Conservation (phyloP, 37 sponge, comb jelly and placozoan species). For the Cliona cf. orientalis region DNA sequence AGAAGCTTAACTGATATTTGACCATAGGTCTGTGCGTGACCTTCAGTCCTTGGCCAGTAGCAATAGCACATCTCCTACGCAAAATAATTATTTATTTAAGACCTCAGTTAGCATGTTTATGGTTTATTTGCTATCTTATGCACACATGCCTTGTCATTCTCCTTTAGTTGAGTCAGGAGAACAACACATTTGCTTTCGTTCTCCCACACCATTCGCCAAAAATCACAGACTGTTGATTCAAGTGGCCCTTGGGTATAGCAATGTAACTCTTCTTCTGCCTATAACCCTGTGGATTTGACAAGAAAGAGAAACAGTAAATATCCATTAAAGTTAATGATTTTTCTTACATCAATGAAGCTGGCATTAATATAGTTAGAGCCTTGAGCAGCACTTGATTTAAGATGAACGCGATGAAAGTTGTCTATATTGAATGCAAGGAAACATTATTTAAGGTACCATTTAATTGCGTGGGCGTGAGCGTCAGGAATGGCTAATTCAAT, state of each 20-base stretch:
- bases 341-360: constrained; percentile 55
- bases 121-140: no score
- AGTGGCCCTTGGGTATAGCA: constrained; percentile 79
- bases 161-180: constrained; percentile 34
- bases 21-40: constrained; percentile 20
- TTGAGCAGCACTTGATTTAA: constrained; percentile 27
- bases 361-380: constrained; percentile 72
- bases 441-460: no score
- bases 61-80: constrained; percentile 35
- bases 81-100: background rate
- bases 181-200: constrained; percentile 30
- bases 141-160: constrained; percentile 28
- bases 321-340: no score
- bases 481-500: background rate
- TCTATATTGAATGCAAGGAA: no score
- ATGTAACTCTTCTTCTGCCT: constrained; percentile 47
- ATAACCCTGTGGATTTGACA: no score
- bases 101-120: no score
- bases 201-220: constrained; percentile 83
- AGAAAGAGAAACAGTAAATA: no score
- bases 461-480: background rate
- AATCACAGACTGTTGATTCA: constrained; percentile 59
- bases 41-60: constrained; percentile 60
- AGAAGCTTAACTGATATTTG: constrained; percentile 26
- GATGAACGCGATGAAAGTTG: constrained; percentile 13